These are phyloP conservation scores for Hylaeus volcanicus DNA, from an alignment of 1,140 invertebrate species.

Conservation along the genomic window DNA sequence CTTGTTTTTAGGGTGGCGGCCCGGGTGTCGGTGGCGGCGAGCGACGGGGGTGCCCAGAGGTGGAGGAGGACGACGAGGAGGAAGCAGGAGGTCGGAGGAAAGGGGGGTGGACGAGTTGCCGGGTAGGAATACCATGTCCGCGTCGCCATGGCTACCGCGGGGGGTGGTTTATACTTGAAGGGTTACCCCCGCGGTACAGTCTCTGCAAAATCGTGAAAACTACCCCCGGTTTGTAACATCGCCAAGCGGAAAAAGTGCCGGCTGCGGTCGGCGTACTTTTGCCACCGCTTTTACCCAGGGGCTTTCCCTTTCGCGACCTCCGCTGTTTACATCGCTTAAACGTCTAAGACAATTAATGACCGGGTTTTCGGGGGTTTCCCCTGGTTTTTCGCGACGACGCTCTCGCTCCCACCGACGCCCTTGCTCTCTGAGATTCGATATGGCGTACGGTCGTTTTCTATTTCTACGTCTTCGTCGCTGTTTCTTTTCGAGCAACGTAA, in stretches of 20 bases:
- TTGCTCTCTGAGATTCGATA: not conserved
- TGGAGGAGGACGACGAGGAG: not conserved
- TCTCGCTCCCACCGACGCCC: not conserved
- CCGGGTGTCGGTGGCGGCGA: constrained; percentile 50
- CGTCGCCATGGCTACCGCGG: constrained; percentile 73
- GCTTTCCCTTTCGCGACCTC: constrained; percentile 75
- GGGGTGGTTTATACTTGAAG: constrained; percentile 76
- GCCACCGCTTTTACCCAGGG: constrained; percentile 66
- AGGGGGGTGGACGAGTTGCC: constrained; percentile 55
- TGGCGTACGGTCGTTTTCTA: not conserved
- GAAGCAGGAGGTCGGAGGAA: constrained; percentile 56
- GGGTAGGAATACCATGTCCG: constrained; percentile 72
- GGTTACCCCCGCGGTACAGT: constrained; percentile 75
- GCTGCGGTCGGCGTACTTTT: constrained; percentile 66
- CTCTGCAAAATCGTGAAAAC: constrained; percentile 75
- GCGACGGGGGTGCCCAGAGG: constrained; percentile 17
- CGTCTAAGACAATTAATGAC: constrained; percentile 75
- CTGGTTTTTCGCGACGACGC: constrained; percentile 5
- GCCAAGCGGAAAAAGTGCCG: constrained; percentile 60
- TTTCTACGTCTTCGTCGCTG: no score
- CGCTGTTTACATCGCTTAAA: constrained; percentile 73
- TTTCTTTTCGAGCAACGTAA: no score
- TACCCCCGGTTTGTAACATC: constrained; percentile 14
- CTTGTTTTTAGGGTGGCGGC: constrained; percentile 75
- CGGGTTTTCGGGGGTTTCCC: constrained; percentile 59